Evolutionary conservation across 2,888 invertebrate species (phyloP).

Genomic region (Mongoloraphidia duomilia): DNA sequence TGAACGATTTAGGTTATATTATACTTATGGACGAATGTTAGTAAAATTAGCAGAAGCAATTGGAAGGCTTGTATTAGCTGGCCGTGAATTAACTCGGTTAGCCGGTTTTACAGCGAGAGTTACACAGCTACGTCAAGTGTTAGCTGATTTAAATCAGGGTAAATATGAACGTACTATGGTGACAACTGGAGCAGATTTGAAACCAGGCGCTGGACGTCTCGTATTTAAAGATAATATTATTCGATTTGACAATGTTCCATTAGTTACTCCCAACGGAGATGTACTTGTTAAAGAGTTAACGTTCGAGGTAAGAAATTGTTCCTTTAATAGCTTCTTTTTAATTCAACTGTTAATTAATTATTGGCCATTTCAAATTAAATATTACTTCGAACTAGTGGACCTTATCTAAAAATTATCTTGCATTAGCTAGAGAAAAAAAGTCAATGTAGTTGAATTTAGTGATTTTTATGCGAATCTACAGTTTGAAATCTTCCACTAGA

Average conservation of each 20-base stretch:
- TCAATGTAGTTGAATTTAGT: too few relatives aligned
- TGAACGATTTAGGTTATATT: slow-evolving; percentile 72
- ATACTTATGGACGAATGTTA: slow-evolving; percentile 92
- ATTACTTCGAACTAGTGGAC: too few relatives aligned
- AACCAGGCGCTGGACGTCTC: slow-evolving; percentile 64
- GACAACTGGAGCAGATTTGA: slow-evolving; percentile 25
- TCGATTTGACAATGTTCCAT: slow-evolving; percentile 81
- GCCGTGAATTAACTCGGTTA: slow-evolving; percentile 83
- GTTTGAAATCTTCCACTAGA: too few relatives aligned
- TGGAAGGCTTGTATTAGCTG: slow-evolving; percentile 86
- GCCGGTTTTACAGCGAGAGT: slow-evolving; percentile 92
- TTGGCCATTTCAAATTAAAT: too few relatives aligned
- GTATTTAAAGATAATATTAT: slow-evolving; percentile 79
- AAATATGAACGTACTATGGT: slow-evolving; percentile 56
- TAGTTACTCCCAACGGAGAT: slow-evolving; percentile 96
- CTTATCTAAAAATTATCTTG: too few relatives aligned
- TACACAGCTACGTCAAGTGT: slow-evolving; percentile 72
- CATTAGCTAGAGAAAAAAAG: too few relatives aligned
- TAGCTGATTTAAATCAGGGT: slow-evolving; percentile 69
- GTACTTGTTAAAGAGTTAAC: slow-evolving; percentile 75
- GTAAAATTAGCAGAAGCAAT: slow-evolving; percentile 95
- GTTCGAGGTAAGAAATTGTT: slow-evolving; percentile 59
- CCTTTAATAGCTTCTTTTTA: not conserved
- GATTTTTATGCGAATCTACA: too few relatives aligned
- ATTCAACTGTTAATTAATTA: not conserved